These are phyloP conservation scores for Oreochromis mossambicus DNA, from an alignment of 2,797 vertebrate species.

Conservation along the genomic window DNA sequence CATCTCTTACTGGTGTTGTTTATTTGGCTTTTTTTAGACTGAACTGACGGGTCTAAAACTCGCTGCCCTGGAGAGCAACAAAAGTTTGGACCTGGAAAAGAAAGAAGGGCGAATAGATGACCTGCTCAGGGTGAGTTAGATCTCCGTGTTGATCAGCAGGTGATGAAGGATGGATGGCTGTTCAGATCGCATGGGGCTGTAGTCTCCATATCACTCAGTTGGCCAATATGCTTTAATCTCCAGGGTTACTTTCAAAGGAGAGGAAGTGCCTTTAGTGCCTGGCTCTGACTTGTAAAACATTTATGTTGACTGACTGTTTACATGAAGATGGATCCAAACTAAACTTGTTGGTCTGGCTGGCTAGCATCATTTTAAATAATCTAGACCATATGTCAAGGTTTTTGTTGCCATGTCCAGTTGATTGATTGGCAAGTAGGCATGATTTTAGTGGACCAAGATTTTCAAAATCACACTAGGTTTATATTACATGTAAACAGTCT, in stretches of 20 bases:
- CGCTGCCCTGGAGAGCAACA: conserved; percentile 98
- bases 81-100: conserved; percentile 98
- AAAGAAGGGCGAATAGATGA: conserved; percentile 99
- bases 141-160: neutral
- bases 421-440: neutral
- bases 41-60: conserved; percentile 97
- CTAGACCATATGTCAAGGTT: neutral
- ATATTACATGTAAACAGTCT: neutral
- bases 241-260: neutral
- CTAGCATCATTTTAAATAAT: neutral
- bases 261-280: neutral
- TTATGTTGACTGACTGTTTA: neutral
- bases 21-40: conserved; percentile 75
- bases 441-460: neutral
- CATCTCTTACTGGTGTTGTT: neutral
- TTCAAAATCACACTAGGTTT: neutral
- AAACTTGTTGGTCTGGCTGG: neutral
- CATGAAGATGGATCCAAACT: neutral
- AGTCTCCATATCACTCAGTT: neutral
- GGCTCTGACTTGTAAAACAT: neutral
- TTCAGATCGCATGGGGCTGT: neutral
- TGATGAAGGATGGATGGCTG: neutral
- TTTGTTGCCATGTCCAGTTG: neutral
- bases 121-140: conserved; percentile 90
- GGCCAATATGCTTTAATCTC: neutral